Base-by-base conservation (phyloP, 2,797 vertebrate genomes). In the Gymnodraco acuticeps region DNA sequence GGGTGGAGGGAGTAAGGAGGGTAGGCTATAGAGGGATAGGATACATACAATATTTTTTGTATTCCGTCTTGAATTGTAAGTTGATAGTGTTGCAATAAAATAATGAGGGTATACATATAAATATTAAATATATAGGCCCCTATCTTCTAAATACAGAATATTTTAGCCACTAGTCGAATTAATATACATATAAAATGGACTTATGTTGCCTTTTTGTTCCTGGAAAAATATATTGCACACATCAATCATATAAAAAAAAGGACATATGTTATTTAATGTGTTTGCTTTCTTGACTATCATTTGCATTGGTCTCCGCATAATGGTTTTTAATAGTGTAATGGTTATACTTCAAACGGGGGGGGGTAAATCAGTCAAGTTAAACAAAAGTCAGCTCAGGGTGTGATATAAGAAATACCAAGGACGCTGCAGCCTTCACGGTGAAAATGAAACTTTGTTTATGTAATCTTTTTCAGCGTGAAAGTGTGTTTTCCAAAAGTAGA, bases 371-470 rank as follows among this genome's bases (percentile, higher is more conserved):
- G 42, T 52, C 13, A 73, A 81, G 67, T 66, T 56, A 66, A 86
- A 71, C 71, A 81, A 65, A 69, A 74, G 48, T 75, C 78, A 74
- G 55, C 45, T 64, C 51, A 58, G 75, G 52, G 48, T 73, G 85
- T 81, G 85, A 73, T 68, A 68, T 42, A 48, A 82, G 78, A 79
- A 85, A 73, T 9, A 69, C 64, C 50, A 48, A 78, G 75, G 78
- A 81, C 82, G 47, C 69, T 54, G 73, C 69, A 69, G 59, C 48
- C 77, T 62, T 46, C 41, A 84, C 33, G 84, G 78, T 87, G 90
- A 90, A 93, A 90, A 86, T 75, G 85, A 92, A 87, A 92, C 92
- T 84, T 88, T 90, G 87, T 93, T 91, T 82, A 87, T 92, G 67
- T 80, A 92, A 88, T 92, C 78, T 90, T 88, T 87, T 89, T 80